Percentiles rank a stretch among this genome's conserved stretches.
Conservation (phyloP, 2,888 invertebrate species). For the Sarcophaga carnaria region DNA sequence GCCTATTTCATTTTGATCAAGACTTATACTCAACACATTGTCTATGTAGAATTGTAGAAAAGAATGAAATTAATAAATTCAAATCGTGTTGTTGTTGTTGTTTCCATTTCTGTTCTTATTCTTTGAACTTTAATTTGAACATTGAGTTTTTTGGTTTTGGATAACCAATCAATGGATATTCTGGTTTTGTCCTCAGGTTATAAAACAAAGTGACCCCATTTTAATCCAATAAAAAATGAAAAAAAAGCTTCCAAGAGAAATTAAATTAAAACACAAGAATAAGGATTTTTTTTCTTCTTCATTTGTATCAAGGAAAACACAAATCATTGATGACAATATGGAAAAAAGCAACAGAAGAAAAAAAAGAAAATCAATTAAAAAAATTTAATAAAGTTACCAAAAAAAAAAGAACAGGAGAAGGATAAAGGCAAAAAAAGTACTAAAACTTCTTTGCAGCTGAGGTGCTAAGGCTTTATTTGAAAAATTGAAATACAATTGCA, state of each 20-base stretch:
- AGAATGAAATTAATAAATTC: constrained; percentile 55
- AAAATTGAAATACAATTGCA: no score
- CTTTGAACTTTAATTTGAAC: constrained; percentile 63
- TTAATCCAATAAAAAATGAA: constrained; percentile 16
- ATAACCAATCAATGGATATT: neutral
- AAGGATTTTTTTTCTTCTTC: no score
- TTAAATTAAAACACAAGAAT: neutral
- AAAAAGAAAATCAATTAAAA: constrained; percentile 37
- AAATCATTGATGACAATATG: no score
- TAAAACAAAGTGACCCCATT: constrained; percentile 57
- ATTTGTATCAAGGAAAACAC: no score
- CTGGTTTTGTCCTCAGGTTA: constrained; percentile 52
- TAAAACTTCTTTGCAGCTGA: neutral
- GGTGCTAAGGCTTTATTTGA: no score
- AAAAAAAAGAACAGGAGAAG: neutral
- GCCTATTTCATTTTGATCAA: neutral
- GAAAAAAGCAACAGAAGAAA: neutral
- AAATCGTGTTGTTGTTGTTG: constrained; percentile 30
- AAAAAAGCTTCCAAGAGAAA: neutral
- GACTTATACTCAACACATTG: neutral
- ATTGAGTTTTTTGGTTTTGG: constrained; percentile 45
- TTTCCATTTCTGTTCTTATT: neutral
- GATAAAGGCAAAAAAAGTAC: no score
- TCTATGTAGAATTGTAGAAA: neutral
- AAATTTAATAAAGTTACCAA: constrained; percentile 51